Evolutionary conservation across 2,888 invertebrate genomes (phyloP), one percentile per base, ranked within the genome.

Genomic region (Hemaris fuciformis): DNA sequence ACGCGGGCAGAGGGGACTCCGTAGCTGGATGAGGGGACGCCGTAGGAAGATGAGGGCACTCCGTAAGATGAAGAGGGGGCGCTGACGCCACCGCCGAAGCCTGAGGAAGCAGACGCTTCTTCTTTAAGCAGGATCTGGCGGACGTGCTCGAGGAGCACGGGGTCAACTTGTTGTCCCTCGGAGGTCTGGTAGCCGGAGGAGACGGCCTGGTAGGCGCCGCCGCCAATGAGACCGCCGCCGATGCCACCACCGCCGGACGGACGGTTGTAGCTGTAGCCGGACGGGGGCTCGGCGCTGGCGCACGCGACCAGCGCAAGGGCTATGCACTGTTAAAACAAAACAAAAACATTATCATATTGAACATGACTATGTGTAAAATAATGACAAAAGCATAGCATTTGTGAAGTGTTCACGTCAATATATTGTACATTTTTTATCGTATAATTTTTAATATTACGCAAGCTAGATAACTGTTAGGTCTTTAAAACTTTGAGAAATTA

Each of bases 41-140:
- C 96, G 75, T 95, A 95, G 69, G 91, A 79, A 87, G 95, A 68
- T 27, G 90, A 88, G 2, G 91, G 91, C 42, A 93, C 95, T 66
- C 95, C 96, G 87, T 95, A 95, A 65, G 93, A 92, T 0, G 95
- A 93, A 57, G 95, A 95, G 63, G 96, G 96, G 61, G 91, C 95
- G 63, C 95, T 94, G 82, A 94, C 94, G 68, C 88, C 87, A 22
- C 95, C 95, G 61, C 90, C 94, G 65, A 94, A 94, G 76, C 88
- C 88, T 64, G 88, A 87, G 61, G 91, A 90, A 66, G 91, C 90
- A 25, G 94, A 94, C 73, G 95, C 92, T 85, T 97, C 97, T 89
- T 97, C 97, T 80, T 95, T 96, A 74, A 97, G 94, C 70, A 97
- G 94, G 89, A 97, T 97, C 86, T 97, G 96, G 76, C 97, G 95